Evolutionary conservation across 2,888 invertebrate species (phyloP).

Genomic region (Schizaphis graminum): DNA sequence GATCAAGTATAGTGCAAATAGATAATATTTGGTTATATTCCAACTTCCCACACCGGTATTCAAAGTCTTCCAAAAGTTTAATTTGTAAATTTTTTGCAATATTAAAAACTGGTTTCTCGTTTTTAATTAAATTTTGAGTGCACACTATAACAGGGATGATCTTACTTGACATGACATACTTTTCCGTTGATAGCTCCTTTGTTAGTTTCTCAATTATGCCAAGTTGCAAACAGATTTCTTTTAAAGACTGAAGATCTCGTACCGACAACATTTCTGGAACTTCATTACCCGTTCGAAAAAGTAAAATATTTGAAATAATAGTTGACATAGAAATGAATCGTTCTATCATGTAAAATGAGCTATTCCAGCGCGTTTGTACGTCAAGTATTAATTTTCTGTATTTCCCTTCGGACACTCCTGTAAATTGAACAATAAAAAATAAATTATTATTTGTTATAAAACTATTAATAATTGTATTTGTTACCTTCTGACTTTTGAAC

Average conservation of each 20-base stretch:
- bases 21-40: slow-evolving; percentile 34
- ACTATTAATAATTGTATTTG: neutral
- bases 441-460: neutral
- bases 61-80: slow-evolving; percentile 29
- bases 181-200: neutral
- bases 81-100: neutral
- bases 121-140: slow-evolving; percentile 18
- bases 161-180: neutral
- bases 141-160: neutral
- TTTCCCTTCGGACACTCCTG: slow-evolving; percentile 1
- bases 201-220: slow-evolving; percentile 1
- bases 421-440: neutral
- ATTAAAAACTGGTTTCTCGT: slow-evolving; percentile 5
- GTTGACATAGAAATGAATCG: neutral
- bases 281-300: slow-evolving; percentile 23
- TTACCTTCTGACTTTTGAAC: slow-evolving; percentile 32
- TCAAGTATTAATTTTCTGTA: neutral
- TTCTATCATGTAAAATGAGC: neutral
- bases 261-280: slow-evolving; percentile 21
- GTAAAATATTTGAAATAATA: slow-evolving; percentile 23
- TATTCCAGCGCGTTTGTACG: neutral
- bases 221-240: slow-evolving; percentile 1
- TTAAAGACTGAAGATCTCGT: slow-evolving; percentile 23
- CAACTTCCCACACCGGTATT: slow-evolving; percentile 24
- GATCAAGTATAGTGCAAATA: slow-evolving; percentile 8